Evolutionary conservation across 1,140 invertebrate genomes (phyloP), one percentile per base, ranked within the genome.

Genomic region (Aphis craccivora): DNA sequence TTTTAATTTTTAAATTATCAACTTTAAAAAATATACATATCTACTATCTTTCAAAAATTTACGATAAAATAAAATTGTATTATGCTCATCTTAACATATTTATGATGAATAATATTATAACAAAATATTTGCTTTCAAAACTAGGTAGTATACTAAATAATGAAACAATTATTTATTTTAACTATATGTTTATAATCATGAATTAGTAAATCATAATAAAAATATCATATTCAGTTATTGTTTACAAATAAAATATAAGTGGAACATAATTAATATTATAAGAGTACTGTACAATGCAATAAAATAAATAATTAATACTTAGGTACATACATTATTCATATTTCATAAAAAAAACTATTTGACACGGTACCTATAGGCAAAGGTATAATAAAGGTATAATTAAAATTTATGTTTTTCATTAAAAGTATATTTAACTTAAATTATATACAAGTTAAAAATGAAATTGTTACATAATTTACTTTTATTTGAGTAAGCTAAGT

Each of bases 181-280:
- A 87, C 14, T 30, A 87, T 14, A 25, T 43, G 30, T 55, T 40
- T 89, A 60, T 43, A 90, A 60, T 18, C 53, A 43, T 67, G 9
- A n/a, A 43, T 90, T 43, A 43, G 55, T 60, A 45, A 90, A 60
- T 60, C 88, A 60, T 25, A 60, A 90, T 90, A 43, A 90, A 90
- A 90, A 67, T 37, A 90, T 55, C 30, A 60, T 90, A 11, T 90
- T 90, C 11, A 4, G 2, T 60, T 23, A 90, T 67, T 90, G 25
- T 90, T 90, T 67, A 90, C 53, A 90, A 90, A 90, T 25, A 90
- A 90, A 51, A n/a, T 35, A 43, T 43, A 90, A 67, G 37, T 90
- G 37, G 25, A 45, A 90, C 89, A 90, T 43, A 90, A 43, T 43
- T 43, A 8, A 89, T 89, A 55, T 40, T 67, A 30, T 67, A 23